Evolutionary conservation across 2,888 invertebrate species (phyloP).

Genomic region (Clitarchus hookeri): DNA sequence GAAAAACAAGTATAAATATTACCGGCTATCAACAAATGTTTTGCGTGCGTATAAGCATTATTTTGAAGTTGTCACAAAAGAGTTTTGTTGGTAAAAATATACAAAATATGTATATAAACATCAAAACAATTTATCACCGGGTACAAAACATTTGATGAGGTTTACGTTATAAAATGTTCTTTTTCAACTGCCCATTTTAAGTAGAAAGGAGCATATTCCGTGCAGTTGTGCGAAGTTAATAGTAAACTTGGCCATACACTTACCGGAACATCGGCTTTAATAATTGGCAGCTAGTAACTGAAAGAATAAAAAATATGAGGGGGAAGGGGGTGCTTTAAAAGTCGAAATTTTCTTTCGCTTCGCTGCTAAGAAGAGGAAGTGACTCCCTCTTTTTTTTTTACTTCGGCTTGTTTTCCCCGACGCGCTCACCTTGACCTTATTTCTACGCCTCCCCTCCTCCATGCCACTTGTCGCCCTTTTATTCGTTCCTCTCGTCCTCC

Average conservation of each 20-base stretch:
- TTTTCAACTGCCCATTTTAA: too few relatives aligned
- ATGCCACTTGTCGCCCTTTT: conserved; percentile 26
- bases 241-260: not conserved
- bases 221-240: too few relatives aligned
- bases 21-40: too few relatives aligned
- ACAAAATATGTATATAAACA: too few relatives aligned
- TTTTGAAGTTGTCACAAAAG: too few relatives aligned
- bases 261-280: not conserved
- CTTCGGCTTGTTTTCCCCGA: conserved; percentile 10
- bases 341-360: not conserved
- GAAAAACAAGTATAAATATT: too few relatives aligned
- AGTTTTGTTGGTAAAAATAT: too few relatives aligned
- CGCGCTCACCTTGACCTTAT: conserved; percentile 27
- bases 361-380: not conserved
- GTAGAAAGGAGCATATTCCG: too few relatives aligned
- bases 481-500: not conserved
- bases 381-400: not conserved
- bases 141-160: too few relatives aligned
- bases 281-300: not conserved
- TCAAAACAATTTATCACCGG: too few relatives aligned
- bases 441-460: conserved; percentile 35
- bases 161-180: too few relatives aligned
- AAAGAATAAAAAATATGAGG: not conserved
- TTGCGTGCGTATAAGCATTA: too few relatives aligned
- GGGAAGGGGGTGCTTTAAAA: not conserved